A percentile compares a stretch with the other conserved stretches of the same genome.
phyloP scores from a whole-genome alignment of 2,888 invertebrate species.

The Hypena proboscidalis region DNA sequence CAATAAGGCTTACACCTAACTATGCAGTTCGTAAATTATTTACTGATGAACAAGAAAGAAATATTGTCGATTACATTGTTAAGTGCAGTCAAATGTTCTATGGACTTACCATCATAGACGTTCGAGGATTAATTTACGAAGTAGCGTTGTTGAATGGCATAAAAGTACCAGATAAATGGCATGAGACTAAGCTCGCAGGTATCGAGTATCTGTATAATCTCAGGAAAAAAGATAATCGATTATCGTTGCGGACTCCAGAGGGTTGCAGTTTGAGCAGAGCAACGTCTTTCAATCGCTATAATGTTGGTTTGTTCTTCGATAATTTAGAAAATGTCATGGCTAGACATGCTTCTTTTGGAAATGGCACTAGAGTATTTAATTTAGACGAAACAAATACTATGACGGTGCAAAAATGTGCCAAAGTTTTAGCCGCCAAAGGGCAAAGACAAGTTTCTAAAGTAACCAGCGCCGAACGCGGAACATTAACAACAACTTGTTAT shows the following conservation, averaged over 20 bases:
- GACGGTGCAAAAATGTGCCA: not conserved
- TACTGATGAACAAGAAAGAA: slow-evolving; percentile 3
- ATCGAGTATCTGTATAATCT: slow-evolving; percentile 30
- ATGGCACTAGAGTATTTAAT: slow-evolving; percentile 2
- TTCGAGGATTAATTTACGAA: slow-evolving; percentile 26
- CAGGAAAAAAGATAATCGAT: slow-evolving; percentile 25
- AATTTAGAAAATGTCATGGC: not conserved
- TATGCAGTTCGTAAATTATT: slow-evolving; percentile 2
- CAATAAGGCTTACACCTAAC: slow-evolving; percentile 1
- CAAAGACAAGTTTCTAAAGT: not conserved
- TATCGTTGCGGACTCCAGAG: slow-evolving; percentile 22
- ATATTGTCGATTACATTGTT: slow-evolving; percentile 15
- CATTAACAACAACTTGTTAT: slow-evolving; percentile 1
- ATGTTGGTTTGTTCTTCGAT: slow-evolving; percentile 13
- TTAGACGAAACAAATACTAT: slow-evolving; percentile 2
- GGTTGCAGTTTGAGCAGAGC: slow-evolving; percentile 33
- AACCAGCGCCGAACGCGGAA: not conserved
- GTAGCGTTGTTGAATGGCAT: slow-evolving; percentile 15
- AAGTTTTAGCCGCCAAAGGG: not conserved
- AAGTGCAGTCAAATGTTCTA: slow-evolving; percentile 21
- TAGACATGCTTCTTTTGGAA: not conserved
- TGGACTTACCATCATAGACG: slow-evolving; percentile 11
- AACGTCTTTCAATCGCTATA: slow-evolving; percentile 34
- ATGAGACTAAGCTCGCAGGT: slow-evolving; percentile 28
- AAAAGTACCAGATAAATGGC: slow-evolving; percentile 31